Evolutionary conservation across 2,888 invertebrate species (phyloP), one percentile per base, ranked within the genome.

Genomic region (Cryptosula pallasiana): DNA sequence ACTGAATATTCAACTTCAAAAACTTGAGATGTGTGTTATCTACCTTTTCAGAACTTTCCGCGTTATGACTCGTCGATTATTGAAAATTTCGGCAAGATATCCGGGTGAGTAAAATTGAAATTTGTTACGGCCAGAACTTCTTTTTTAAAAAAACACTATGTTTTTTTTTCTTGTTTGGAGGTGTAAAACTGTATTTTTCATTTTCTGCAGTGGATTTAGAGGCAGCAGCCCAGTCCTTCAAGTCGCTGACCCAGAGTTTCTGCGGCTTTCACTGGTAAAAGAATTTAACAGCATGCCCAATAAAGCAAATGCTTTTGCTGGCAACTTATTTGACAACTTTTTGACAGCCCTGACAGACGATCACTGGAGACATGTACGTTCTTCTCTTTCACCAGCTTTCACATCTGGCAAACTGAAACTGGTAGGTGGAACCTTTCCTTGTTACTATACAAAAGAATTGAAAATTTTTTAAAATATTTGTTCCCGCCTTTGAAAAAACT

Each of bases 281-380:
- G 32, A 29, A 3, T 69, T 69, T 29, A 69, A 5, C 32, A 69
- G 32, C 69, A 35, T 69, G 32, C 9, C 23, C 3, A 29, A 69
- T 25, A 32, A 29, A n/a, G 27, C 27, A 29, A 20, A 35, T 16
- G 5, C 23, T n/a, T n/a, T 5, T 57, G 25, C n/a, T 13, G 57
- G 45, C 45, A 45, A 57, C n/a, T 23, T 5, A 5, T 23, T 57
- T 13, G 57, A 69, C 69, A 27, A 23, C 32, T 35, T 35, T n/a
- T 5, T 57, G 20, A 57, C 57, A 5, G 5, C 57, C 5, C n/a
- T 57, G 57, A 57, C 35, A 13, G 69, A 29, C n/a, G 69, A 69
- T 29, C 69, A 69, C 69, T 69, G 69, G 69, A 32, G 69, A 29
- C 69, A 69, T 35, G 69, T 69, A 9, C 69, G 69, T 3, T 5